A percentile compares a stretch with the other conserved stretches of the same genome.
These are phyloP conservation scores for Papilio polytes DNA, from an alignment of 1,140 invertebrate genomes.

Conservation along the genomic window DNA sequence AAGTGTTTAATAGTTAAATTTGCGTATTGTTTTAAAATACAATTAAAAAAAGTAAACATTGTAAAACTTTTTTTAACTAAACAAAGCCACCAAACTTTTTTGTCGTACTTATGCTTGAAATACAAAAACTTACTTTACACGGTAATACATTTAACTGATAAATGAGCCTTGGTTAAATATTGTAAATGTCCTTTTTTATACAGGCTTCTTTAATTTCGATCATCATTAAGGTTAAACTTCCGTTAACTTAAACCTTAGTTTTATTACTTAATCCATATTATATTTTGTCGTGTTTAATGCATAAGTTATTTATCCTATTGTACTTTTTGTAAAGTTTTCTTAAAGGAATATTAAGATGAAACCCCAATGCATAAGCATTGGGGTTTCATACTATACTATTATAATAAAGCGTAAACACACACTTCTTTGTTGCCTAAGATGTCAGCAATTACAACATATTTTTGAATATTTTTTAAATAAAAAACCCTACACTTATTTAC, in stretches of 20 bases:
- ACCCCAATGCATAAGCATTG: not conserved
- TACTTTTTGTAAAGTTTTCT: not conserved
- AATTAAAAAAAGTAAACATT: not conserved
- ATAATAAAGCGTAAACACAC: too few relatives aligned
- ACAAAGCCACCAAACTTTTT: not conserved
- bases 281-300: not conserved
- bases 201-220: conserved; percentile 7
- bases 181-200: conserved; percentile 19
- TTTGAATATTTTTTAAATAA: too few relatives aligned
- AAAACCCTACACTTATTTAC: too few relatives aligned
- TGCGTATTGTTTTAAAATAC: too few relatives aligned
- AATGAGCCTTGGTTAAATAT: not conserved
- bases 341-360: not conserved
- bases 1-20: too few relatives aligned
- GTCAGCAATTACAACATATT: too few relatives aligned
- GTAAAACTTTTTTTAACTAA: not conserved
- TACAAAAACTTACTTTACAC: not conserved
- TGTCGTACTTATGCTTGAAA: not conserved
- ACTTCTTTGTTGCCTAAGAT: too few relatives aligned
- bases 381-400: too few relatives aligned
- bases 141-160: not conserved
- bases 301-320: not conserved
- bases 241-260: conserved; percentile 8
- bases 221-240: not conserved
- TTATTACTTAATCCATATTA: not conserved